These are phyloP conservation scores for Mimas tiliae DNA, from an alignment of 2,888 invertebrate genomes.

Conservation along the genomic window DNA sequence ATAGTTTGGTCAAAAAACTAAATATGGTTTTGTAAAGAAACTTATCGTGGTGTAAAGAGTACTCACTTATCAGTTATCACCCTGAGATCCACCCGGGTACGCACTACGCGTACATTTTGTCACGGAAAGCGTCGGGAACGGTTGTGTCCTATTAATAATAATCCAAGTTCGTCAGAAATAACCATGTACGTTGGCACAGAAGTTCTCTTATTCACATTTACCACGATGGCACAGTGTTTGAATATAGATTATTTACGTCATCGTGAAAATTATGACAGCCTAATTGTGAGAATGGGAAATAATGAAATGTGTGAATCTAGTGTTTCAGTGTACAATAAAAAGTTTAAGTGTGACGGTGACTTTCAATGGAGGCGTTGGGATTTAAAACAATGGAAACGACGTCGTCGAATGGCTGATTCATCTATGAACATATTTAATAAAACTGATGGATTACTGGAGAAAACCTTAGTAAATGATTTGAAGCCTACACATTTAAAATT, in stretches of 20 bases:
- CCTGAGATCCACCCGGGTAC: conserved; percentile 32
- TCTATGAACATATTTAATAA: conserved; percentile 9
- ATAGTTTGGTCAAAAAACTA: too few species aligned
- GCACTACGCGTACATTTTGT: conserved; percentile 57
- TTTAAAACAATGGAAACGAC: conserved; percentile 73
- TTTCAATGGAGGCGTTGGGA: conserved; percentile 61
- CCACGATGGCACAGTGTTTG: conserved; percentile 56
- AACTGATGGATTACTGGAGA: neutral
- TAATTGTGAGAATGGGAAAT: conserved; percentile 44
- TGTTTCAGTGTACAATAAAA: conserved; percentile 37
- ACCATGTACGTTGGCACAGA: conserved; percentile 58
- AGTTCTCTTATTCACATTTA: conserved; percentile 54
- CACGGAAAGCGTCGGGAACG: conserved; percentile 61
- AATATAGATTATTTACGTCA: conserved; percentile 48
- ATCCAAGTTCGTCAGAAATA: conserved; percentile 42
- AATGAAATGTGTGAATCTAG: conserved; percentile 34
- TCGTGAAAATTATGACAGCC: conserved; percentile 40
- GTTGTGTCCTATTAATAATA: conserved; percentile 56
- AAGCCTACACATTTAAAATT: neutral
- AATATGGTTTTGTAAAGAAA: too few species aligned
- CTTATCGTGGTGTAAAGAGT: too few species aligned
- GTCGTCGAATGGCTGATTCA: conserved; percentile 56
- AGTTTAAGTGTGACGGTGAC: conserved; percentile 58
- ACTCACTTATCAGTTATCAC: too few species aligned
- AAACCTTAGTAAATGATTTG: neutral